Conservation (phyloP, 2,113 vertebrate genomes). For the Rhinoptilus africanus region DNA sequence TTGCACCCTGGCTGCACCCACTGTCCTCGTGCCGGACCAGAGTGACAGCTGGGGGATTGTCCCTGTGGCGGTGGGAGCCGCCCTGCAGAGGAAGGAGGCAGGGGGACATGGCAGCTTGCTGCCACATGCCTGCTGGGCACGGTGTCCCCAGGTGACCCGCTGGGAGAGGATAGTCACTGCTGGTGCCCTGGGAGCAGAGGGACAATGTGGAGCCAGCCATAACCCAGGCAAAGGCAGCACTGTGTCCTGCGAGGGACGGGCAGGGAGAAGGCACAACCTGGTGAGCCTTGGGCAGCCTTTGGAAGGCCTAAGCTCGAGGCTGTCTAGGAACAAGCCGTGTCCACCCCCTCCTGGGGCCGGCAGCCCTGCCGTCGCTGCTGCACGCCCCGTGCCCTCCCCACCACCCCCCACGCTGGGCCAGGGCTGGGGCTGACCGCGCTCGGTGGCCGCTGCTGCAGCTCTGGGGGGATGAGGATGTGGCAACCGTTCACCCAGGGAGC, state of each 20-base stretch:
- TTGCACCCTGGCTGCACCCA: background rate
- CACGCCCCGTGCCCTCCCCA: background rate
- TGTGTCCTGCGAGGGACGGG: fast-evolving
- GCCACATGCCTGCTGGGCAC: background rate
- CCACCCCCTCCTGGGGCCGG: fast-evolving
- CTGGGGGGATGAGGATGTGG: background rate
- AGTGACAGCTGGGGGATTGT: background rate
- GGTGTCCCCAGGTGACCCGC: background rate
- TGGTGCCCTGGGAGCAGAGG: fast-evolving
- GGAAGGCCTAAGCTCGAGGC: background rate
- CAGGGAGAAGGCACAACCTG: fast-evolving
- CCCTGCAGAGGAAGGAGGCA: background rate
- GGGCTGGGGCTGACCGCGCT: background rate
- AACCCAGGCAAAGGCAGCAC: background rate
- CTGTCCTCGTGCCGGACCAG: fast-evolving
- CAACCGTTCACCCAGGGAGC: background rate
- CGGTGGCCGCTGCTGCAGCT: background rate
- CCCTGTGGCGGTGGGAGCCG: fast-evolving
- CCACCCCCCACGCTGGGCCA: fast-evolving
- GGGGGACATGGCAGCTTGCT: background rate
- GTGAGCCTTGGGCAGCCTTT: background rate
- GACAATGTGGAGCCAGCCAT: fast-evolving
- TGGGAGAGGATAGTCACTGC: background rate
- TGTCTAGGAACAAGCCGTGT: background rate
- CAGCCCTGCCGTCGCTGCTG: background rate